phyloP scores from a whole-genome alignment of 2,113 vertebrate species.

The Thinocorus orbignyianus region DNA sequence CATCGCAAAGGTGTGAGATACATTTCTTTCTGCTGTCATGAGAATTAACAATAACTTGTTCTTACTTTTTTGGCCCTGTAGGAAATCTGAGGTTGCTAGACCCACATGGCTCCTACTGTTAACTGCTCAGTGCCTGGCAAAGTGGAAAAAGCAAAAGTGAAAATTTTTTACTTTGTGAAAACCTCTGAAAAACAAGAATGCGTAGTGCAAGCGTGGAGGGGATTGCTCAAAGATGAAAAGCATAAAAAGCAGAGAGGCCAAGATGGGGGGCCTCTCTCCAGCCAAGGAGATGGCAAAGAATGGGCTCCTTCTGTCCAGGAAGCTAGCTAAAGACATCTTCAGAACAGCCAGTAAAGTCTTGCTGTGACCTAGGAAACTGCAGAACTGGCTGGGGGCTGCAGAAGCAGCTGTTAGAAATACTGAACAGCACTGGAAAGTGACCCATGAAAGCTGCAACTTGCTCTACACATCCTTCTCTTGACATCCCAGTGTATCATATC shows the following conservation, averaged over 20 bases:
- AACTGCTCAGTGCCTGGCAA: not conserved
- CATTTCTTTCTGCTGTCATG: not conserved
- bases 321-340: not conserved
- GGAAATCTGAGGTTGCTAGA: constrained; percentile 9
- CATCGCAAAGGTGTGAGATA: not conserved
- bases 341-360: not conserved
- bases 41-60: not conserved
- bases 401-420: not conserved
- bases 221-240: not conserved
- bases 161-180: not conserved
- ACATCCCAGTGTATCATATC: fast-evolving
- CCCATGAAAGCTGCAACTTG: not conserved
- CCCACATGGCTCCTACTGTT: not conserved
- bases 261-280: not conserved
- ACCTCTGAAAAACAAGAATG: not conserved
- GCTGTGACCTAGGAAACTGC: not conserved
- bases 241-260: not conserved
- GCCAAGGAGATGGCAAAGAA: not conserved
- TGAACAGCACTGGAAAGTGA: not conserved
- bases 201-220: fast-evolving
- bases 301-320: not conserved
- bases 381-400: not conserved
- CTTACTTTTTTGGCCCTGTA: not conserved
- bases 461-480: not conserved
- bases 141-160: not conserved